phyloP scores from a whole-genome alignment of 2,797 vertebrate genomes.

The Silurus aristotelis region DNA sequence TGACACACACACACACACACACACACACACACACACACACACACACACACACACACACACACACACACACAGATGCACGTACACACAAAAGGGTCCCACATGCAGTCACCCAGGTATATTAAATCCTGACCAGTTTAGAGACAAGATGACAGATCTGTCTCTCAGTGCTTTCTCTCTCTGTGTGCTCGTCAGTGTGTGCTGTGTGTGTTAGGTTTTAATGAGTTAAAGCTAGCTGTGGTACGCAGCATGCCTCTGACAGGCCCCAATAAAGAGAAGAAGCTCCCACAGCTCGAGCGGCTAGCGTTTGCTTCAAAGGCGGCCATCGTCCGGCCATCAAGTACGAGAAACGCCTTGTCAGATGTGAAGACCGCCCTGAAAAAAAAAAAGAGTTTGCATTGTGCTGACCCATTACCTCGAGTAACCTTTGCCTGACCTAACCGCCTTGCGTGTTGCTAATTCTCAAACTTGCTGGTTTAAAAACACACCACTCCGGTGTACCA shows the following conservation, averaged over 20 bases:
- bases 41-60: too few species aligned
- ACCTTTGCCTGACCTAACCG: constrained; percentile 44
- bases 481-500: constrained; percentile 68
- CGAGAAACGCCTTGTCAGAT: constrained; percentile 71
- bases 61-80: too few species aligned
- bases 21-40: neutral
- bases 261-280: constrained; percentile 73
- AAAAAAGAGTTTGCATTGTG: constrained; percentile 64
- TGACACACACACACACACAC: neutral
- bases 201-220: constrained; percentile 70
- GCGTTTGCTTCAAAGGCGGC: constrained; percentile 76
- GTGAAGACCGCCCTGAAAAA: constrained; percentile 41
- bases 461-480: constrained; percentile 59
- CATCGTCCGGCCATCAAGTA: constrained; percentile 75
- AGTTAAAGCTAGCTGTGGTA: constrained; percentile 67
- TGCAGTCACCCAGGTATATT: constrained; percentile 61
- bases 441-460: constrained; percentile 19
- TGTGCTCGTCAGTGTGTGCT: constrained; percentile 67
- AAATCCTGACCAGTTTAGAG: constrained; percentile 69
- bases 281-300: constrained; percentile 75
- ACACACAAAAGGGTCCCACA: constrained; percentile 7
- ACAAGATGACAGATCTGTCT: constrained; percentile 55
- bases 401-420: constrained; percentile 54
- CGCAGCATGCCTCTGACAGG: constrained; percentile 76
- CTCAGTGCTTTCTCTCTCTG: constrained; percentile 55